Base-by-base conservation (phyloP, 2,797 vertebrate genomes). In the Diplodus puntazzo region DNA sequence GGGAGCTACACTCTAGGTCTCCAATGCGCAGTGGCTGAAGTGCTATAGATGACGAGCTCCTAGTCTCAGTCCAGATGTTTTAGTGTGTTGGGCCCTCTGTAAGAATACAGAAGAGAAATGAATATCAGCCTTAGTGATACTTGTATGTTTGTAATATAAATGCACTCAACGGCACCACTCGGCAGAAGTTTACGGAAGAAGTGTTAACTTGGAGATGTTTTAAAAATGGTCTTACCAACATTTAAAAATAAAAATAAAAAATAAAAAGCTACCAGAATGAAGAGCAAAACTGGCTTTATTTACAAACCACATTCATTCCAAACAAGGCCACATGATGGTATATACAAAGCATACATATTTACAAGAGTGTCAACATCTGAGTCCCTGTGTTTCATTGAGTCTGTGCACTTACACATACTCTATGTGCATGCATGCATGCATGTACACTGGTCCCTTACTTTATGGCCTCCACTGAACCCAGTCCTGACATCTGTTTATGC, bases 231-330 rank as follows among this genome's bases (percentile, higher is more conserved):
- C 39, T 39, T 39, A 39, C 8, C 14, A 71, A 34, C 1, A 3
- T 63, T 11, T 12, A 43, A 57, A 1, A 55, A 45, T 58, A 49
- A 69, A 30, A 63, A 25, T 25, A 55, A 55, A 50, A 2, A 69
- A 54, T 18, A 67, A 50, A 71, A 48, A 64, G 11, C 16, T 21
- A 61, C 5, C 20, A 75, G 64, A 61, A 42, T 49, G 8, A 30
- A 80, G 42, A 72, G 30, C 49, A 79, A 79, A 75, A 67, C 3
- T 42, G 55, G 62, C 66, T 91, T 88, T 90, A 92, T 94, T 93
- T 91, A 91, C 90, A 92, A 90, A 84, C 66, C 91, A 93, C 94
- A 94, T 90, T 93, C 91, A 86, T 85, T 85, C 73, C 74, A 88
- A 92, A 92, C 87, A 94, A 93, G 94, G 91, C 89, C 92, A 91